Base-by-base conservation (phyloP, 2,888 invertebrate species). In the Clivina fossor region DNA sequence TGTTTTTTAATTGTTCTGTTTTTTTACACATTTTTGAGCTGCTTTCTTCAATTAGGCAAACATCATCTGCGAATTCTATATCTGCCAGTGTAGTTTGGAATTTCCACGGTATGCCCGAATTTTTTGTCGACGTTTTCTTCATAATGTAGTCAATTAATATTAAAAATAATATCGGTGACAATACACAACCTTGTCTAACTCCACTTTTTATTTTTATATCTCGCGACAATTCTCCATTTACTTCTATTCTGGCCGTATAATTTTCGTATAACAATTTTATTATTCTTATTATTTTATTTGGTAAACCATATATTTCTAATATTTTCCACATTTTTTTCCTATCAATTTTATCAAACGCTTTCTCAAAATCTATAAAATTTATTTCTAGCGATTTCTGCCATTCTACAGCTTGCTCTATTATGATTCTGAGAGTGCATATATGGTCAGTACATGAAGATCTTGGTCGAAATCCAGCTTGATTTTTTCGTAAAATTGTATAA, bases 101-200 rank as follows among this genome's bases (percentile, higher is more conserved):
- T 20, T 20, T 40, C n/a, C 40, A 20, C 11, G 1, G n/a, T 40
- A 40, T 40, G 2, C 20, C 8, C 2, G 9, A 20, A 4, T 38
- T 38, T n/a, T 38, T 38, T 15, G 3, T 2, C 22, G 38, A 5
- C 1, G 22, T 8, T 11, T 18, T 38, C 11, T 38, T 18, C 38
- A 38, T 38, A 1, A 16, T 19, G 11, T 19, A 38, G 38, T 38
- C 38, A n/a, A 18, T 16, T 3, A 16, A 1, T 15, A 38, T 15
- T 16, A 38, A 22, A 9, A 38, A 38, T 9, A 19, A 16, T n/a
- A 19, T 4, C n/a, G 38, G 19, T 11, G 38, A 38, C 2, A 38
- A 2, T 38, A 38, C 22, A 8, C 38, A 38, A 2, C 38, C 19
- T 19, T 38, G 38, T 38, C 20, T 38, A 4, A 38, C 20, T 38